Base-by-base conservation (phyloP, 2,888 invertebrate species). In the Eurytoma californica region DNA sequence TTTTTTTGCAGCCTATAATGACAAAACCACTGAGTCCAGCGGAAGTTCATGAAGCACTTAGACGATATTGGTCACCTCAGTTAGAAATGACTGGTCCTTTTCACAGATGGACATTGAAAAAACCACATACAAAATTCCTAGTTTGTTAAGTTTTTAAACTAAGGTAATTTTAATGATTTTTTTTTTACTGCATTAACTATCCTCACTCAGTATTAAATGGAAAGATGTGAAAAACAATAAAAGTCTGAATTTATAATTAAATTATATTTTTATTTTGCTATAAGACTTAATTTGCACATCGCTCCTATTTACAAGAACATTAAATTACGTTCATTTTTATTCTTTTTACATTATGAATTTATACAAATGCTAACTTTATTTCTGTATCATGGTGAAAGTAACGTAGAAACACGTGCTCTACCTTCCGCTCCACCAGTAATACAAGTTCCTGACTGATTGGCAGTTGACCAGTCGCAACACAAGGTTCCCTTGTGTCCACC, bases 1-100 rank as follows among this genome's bases (percentile, higher is more conserved):
- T 30, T 30, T 39, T 2, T 77, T 84, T 82, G n/a, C 81, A 89
- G 90, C 85, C 86, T 72, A 81, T 87, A 86, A 93, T 94, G 47
- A 94, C 94, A 58, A 92, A 93, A 55, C 93, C 95, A 0, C 94
- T 97, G 75, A 95, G 94, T 28, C 95, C 96, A 0, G 92, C 93
- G 14, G 97, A 97, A 91, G 94, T 97, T 63, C 93, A 94, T 82
- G 97, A 97, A 91, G 97, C 95, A 0, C 92, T 97, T 85, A 91
- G 97, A 72, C 92, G 97, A 82, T 94, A 94, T 86, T 93, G 92
- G 88, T 92, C 92, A 53, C 93, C 94, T 0, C 92, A 92, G 85
- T 91, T 91, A 57, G 94, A 89, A 70, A 86, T 88, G 81, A 86
- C 87, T 13, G 90, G 90, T 20, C 90, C 90, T 14, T 90, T 90